Base-by-base conservation (phyloP, 2,797 vertebrate genomes). In the Tenualosa ilisha region DNA sequence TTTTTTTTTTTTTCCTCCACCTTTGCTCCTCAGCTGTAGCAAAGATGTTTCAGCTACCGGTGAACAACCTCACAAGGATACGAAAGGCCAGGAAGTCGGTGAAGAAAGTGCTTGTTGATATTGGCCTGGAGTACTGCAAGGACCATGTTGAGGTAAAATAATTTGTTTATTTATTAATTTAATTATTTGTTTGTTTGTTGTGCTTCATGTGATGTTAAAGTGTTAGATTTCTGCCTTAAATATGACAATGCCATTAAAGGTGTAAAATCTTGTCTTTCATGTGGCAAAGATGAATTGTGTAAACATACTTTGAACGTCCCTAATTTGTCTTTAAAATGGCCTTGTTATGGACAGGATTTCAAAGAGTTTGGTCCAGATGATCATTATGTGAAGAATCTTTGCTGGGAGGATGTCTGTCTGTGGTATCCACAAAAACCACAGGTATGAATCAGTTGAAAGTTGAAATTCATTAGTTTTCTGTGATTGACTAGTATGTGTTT, bases 1-100 rank as follows among this genome's bases (percentile, higher is more conserved):
- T 75, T 85, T 82, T 37, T 51, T 11, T 46, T 17, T 56, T 79
- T 81, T 2, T 85, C 40, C 83, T 87, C 31, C n/a, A 81, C 88
- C 90, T 89, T 94, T 85, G 93, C 93, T 81, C n/a, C 51, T 82
- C 40, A 72, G 13, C 65, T 93, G 87, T 89, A 97, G 96, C 94
- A 96, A 96, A 95, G 94, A 99, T 99, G 98, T 99, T 98, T 96
- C 98, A 99, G 88, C 97, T 98, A 93, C 98, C 98, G 89, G 98
- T 99, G 92, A 98, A 99, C 95, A 99, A 99, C 93, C 97, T 99
- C 88, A 95, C 97, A 92, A 97, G 97, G 95, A 96, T 99, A 95
- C 96, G 98, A 93, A 98, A 96, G 96, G 98, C 98, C 90, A 97
- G 98, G 93, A 99, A 97, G 94, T 97, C 97, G 93, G 98, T 99